These are phyloP conservation scores for Sylvicapra grimmia DNA, from an alignment of 2,113 vertebrate genomes.

Conservation along the genomic window DNA sequence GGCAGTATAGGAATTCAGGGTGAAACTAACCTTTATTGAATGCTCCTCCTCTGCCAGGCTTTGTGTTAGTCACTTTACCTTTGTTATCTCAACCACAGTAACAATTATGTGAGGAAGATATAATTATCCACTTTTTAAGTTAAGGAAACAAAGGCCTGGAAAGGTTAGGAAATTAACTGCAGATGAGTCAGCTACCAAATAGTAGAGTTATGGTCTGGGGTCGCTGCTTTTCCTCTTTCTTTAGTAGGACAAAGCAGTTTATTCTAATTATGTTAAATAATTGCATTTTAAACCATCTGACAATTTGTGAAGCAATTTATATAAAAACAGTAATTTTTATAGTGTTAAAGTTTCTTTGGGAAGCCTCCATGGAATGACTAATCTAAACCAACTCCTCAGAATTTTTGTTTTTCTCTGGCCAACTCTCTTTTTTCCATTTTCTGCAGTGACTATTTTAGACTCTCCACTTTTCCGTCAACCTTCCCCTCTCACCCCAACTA, in stretches of 20 bases:
- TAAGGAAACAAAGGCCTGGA: background rate
- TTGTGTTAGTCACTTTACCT: constrained; percentile 22
- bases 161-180: constrained; percentile 13
- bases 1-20: background rate
- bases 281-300: background rate
- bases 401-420: background rate
- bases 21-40: background rate
- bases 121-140: background rate
- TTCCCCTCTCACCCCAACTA: background rate
- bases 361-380: background rate
- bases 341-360: background rate
- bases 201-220: background rate
- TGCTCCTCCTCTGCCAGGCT: background rate
- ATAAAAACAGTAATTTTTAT: constrained; percentile 2
- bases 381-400: background rate
- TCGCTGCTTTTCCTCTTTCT: background rate
- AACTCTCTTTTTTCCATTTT: background rate
- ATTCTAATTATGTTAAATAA: constrained; percentile 23
- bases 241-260: background rate
- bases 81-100: background rate
- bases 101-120: background rate
- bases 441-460: background rate
- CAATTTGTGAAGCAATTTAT: background rate
- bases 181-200: background rate
- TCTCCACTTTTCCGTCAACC: background rate